These are phyloP conservation scores for Eubasilissa regina DNA, from an alignment of 1,140 invertebrate genomes.

Conservation along the genomic window DNA sequence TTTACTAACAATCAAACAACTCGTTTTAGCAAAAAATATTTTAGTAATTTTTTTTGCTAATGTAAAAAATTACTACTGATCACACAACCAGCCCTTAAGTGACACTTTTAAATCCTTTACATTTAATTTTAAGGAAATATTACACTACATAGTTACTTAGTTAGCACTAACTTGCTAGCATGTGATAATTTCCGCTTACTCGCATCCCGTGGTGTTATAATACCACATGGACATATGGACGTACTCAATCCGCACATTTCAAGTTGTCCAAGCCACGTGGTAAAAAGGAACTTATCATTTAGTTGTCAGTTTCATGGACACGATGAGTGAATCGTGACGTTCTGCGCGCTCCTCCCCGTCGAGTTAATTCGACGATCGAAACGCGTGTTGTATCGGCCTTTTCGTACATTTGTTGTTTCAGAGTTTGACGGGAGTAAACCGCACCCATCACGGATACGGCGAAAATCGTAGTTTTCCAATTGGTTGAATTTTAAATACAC, in stretches of 20 bases:
- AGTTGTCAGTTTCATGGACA: not conserved
- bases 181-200: not conserved
- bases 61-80: no score
- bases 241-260: constrained; percentile 9
- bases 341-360: not conserved
- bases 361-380: not conserved
- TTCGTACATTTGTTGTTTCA: constrained; percentile 4
- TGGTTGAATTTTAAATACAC: no score
- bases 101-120: no score
- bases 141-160: no score
- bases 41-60: no score
- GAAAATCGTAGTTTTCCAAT: no score
- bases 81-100: no score
- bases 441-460: not conserved
- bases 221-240: constrained; percentile 13
- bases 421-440: not conserved
- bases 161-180: no score
- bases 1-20: no score
- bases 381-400: constrained; percentile 1
- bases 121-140: no score
- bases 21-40: no score
- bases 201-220: not conserved
- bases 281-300: not conserved
- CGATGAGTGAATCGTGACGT: not conserved
- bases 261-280: not conserved